These are phyloP conservation scores for Cheumatopsyche charites DNA, from an alignment of 1,140 invertebrate genomes.

Conservation along the genomic window DNA sequence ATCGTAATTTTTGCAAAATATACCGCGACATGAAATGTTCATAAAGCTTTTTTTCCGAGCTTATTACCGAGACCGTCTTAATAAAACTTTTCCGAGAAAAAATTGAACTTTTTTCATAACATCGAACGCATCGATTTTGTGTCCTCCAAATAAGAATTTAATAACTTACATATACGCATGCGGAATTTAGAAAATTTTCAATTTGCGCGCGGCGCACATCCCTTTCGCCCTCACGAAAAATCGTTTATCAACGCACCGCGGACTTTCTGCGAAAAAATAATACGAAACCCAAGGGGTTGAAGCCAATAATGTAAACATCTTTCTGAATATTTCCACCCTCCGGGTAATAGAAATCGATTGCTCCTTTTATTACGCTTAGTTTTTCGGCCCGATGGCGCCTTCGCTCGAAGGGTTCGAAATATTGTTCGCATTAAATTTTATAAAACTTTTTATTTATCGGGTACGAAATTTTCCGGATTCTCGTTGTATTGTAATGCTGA, in stretches of 20 bases:
- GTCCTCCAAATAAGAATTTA: constrained; percentile 10
- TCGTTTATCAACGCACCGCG: constrained; percentile 1
- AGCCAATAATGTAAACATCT: constrained; percentile 15
- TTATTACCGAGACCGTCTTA: no score
- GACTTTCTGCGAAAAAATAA: constrained; percentile 8
- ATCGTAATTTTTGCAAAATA: no score
- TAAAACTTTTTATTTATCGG: no score
- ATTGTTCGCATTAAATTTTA: no score
- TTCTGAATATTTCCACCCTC: background rate
- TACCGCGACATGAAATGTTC: no score
- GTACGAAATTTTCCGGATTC: no score
- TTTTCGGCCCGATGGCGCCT: background rate
- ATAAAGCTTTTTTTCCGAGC: no score
- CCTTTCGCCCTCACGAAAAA: background rate
- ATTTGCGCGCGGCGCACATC: background rate
- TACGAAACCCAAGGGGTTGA: constrained; percentile 3
- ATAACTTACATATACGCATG: background rate
- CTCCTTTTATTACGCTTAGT: background rate
- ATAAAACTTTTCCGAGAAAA: no score
- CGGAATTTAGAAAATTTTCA: constrained; percentile 21
- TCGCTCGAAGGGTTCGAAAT: background rate
- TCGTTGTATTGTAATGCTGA: no score
- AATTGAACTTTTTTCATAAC: no score
- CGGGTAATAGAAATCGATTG: constrained; percentile 13
- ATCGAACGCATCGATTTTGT: background rate